Evolutionary conservation across 2,888 invertebrate species (phyloP), one percentile per base, ranked within the genome.

Genomic region (Onchidella celtica): DNA sequence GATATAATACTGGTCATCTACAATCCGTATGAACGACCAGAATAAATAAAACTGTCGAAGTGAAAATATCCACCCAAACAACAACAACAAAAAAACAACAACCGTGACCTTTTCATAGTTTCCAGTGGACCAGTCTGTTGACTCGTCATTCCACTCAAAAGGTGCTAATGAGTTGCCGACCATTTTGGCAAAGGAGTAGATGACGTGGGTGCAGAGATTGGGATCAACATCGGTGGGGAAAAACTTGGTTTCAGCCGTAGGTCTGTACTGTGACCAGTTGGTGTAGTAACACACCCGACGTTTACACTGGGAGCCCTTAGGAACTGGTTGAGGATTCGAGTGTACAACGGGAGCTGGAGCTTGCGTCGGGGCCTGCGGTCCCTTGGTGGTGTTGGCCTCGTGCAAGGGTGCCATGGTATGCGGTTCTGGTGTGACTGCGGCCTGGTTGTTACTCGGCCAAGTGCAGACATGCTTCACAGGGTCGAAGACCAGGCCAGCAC

Each of bases 161-260:
- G 97, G 96, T 85, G 97, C 97, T 83, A 99, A 94, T 90, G 97
- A 97, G 86, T 98, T 97, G 91, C 98, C 98, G 94, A 98, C 98
- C 94, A 99, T 94, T 97, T 98, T 99, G 0, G 98, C 99, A 94
- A 99, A 99, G n/a, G 99, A 97, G 94, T 97, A 99, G 90, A 99
- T 97, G 88, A 99, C 94, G 94, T 99, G 99, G 0, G 99, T 98
- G 94, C 99, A 99, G 40, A 99, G 95, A 92, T 97, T 97, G 0
- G 98, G 97, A 83, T 97, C 96, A 88, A 99, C 98, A 92, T 98
- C 97, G 93, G 98, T 98, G 0, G 99, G 99, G 57, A 95, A 93
- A 93, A 97, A 99, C 94, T 98, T 98, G 77, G 97, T 98, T 79
- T 96, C 94, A 93, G 21, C n/a, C 14, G 38, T 65, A 11, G 77